Evolutionary conservation across 2,797 vertebrate species (phyloP).

Genomic region (Gephyroberyx darwinii): DNA sequence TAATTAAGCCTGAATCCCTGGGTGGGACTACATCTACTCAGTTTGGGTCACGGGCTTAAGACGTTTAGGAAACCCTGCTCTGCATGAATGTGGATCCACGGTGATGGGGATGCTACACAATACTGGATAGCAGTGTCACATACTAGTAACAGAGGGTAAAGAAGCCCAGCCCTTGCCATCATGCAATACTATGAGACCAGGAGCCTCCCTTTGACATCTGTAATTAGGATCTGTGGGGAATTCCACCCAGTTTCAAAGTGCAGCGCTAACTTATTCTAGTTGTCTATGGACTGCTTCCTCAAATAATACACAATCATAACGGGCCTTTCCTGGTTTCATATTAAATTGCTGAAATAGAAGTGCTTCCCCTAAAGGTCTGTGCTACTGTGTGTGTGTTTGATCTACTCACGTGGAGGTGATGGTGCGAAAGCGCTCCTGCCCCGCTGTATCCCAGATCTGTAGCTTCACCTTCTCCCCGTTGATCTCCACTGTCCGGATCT

Average conservation of each 20-base stretch:
- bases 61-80: not conserved
- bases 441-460: slow-evolving; percentile 99
- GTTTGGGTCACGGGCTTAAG: not conserved
- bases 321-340: slow-evolving; percentile 30
- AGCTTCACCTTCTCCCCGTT: slow-evolving; percentile 99
- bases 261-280: slow-evolving; percentile 33
- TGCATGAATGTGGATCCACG: not conserved
- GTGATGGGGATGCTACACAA: not conserved
- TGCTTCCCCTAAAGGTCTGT: not conserved
- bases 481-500: slow-evolving; percentile 98
- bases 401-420: slow-evolving; percentile 97
- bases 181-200: slow-evolving; percentile 26
- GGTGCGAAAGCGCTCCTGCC: slow-evolving; percentile 97
- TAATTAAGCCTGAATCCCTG: not conserved
- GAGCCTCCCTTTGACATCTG: slow-evolving; percentile 65
- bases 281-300: slow-evolving; percentile 47
- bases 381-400: not conserved
- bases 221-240: slow-evolving; percentile 70
- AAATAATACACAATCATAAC: slow-evolving; percentile 44
- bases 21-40: slow-evolving; percentile 1
- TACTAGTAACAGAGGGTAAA: slow-evolving; percentile 8
- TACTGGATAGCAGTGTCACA: too few relatives aligned
- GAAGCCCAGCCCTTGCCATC: slow-evolving; percentile 20
- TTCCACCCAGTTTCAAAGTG: slow-evolving; percentile 60
- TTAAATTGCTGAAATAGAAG: slow-evolving; percentile 8